Base-by-base conservation (phyloP, 1,140 invertebrate genomes). In the Camponotus vicinus region DNA sequence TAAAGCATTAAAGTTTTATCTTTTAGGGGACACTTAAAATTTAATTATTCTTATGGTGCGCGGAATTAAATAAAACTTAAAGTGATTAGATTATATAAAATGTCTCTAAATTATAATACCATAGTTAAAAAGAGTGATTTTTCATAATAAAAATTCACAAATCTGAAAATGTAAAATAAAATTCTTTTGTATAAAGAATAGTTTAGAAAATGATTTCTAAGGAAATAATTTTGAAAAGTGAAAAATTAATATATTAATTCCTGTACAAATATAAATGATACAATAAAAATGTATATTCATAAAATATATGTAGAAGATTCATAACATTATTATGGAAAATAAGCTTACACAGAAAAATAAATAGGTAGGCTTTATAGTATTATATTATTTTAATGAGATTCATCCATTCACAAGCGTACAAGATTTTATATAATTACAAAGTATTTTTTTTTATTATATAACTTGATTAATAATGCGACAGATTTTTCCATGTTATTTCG, bases 321-420 rank as follows among this genome's bases (percentile, higher is more conserved):
- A 52, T 63, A 61, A 18, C 45, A 61, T 32, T 59, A 75, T 49
- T 70, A 15, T 42, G 8, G 13, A 42, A 77, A 37, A 77, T 0
- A 13, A 49, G 42, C 55, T 64, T 15, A 21, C 8, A 49, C 15
- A 77, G 32, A 78, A 37, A 63, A 76, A 75, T 76, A 76, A 8
- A 84, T 84, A 66, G 9, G 61, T 83, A 55, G 9, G 55, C 66
- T 40, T 85, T 64, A 64, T 64, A 34, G 45, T 57, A 67, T 76
- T 45, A 34, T 85, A 75, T 76, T 61, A 78, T 78, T 77, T 85
- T 85, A 37, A 85, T 85, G 34, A 52, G 49, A 85, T 85, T 77
- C 73, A 64, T 85, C 45, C 82, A 78, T 85, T 77, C 70, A 83
- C 59, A 83, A 85, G 82, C 75, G 59, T 85, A 77, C 75, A 85